Evolutionary conservation across 2,113 vertebrate species (phyloP), one percentile per base, ranked within the genome.

Genomic region (Micronycteris hirsuta): DNA sequence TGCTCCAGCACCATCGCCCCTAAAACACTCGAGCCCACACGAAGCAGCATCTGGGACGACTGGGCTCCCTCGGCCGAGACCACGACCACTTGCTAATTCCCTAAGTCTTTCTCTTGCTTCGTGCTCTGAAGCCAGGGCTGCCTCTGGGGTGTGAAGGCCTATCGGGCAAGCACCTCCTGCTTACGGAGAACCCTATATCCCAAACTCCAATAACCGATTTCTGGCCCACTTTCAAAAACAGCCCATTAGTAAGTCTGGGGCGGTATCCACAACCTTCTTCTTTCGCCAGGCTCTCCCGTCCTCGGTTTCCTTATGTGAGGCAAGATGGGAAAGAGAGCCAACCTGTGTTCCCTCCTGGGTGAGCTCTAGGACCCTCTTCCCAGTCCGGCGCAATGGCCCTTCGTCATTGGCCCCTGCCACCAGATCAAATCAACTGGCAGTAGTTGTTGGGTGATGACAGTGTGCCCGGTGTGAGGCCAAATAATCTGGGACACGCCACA

Each of bases 1-100:
- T 13, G 7, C 4, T 4, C 24, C 0, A 0, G 24, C 5, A 17
- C 33, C 24, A 1, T 16, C 36, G 36, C 45, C 13, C 81, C 31
- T 7, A 11, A 31, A 49, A 9, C 2, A 43, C 26, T 3, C 9
- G 19, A 47, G 38, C 33, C 31, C 0, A 0, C 0, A 0, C 3
- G 17, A 13, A 3, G 36, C 65, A 36, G 33, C 1, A 24, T 33
- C n/a, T 16, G 36, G 6, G 41, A 20, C 56, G 74, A 43, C 33
- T 1, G 63, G 54, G 28, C 7, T 71, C 65, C 65, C 36, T 65
- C 14, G 9, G 13, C 49, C 7, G 9, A 86, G 24, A 38, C 19
- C 1, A 58, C 22, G n/a, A 31, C 38, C 54, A 74, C 86, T 17
- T 76, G 54, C 33, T 26, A 11, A n/a, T 45, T n/a, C 58, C 19